Percentiles rank a stretch among this genome's conserved stretches.
These are phyloP conservation scores for Neogale vison DNA, from an alignment of 2,113 vertebrate genomes.

Conservation along the genomic window DNA sequence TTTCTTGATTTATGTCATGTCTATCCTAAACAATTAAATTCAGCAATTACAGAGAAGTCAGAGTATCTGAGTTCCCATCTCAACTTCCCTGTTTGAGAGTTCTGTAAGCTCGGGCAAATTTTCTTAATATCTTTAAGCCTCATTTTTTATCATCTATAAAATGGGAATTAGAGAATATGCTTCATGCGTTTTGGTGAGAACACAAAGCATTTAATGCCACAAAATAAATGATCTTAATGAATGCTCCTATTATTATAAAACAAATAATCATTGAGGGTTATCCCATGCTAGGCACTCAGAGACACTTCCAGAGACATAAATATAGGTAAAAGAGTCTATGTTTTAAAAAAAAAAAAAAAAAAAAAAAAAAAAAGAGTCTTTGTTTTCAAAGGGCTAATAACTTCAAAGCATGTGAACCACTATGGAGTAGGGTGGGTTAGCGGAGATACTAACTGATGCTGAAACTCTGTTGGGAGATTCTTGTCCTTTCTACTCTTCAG, in stretches of 20 bases:
- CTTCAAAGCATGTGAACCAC: neutral
- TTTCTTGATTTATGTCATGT: neutral
- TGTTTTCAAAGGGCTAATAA: neutral
- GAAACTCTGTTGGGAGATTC: neutral
- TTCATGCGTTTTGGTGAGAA: neutral
- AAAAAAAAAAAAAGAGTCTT: neutral
- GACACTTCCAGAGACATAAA: neutral
- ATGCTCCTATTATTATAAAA: neutral
- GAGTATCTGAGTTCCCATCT: neutral
- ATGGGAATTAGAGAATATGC: neutral
- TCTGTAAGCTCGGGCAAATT: neutral
- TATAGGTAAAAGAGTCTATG: neutral
- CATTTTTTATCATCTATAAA: neutral
- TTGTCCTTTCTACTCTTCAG: neutral
- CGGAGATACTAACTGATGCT: neutral
- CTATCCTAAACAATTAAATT: neutral
- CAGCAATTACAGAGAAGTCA: neutral
- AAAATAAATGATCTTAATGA: neutral
- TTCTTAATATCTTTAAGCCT: neutral
- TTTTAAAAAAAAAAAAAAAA: neutral
- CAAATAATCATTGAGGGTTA: neutral
- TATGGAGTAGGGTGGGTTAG: neutral
- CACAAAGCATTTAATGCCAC: neutral
- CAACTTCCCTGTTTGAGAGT: neutral
- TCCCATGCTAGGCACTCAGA: neutral